Percentiles rank a stretch among this genome's conserved stretches.
Evolutionary conservation across 2,113 vertebrate genomes (phyloP).

Genomic region (Ovis aries): DNA sequence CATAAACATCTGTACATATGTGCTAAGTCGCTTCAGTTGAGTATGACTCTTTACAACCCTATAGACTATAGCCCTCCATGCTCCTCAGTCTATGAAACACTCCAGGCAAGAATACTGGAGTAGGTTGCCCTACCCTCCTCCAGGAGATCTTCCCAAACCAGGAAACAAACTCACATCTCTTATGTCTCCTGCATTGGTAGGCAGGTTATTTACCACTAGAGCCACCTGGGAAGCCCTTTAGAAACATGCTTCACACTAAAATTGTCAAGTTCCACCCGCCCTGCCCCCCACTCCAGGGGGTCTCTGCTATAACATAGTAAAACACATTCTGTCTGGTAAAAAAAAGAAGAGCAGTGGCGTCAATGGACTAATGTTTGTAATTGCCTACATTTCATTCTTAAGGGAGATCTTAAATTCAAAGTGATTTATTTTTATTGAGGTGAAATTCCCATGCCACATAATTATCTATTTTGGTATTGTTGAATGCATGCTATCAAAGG

Average conservation of each 20-base stretch:
- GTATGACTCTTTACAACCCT: neutral
- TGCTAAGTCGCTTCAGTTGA: neutral
- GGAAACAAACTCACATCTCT: neutral
- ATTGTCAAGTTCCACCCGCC: neutral
- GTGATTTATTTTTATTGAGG: neutral
- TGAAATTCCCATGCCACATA: neutral
- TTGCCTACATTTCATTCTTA: neutral
- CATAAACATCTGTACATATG: neutral
- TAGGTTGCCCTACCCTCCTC: neutral
- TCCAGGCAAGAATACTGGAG: neutral
- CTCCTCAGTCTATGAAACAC: neutral
- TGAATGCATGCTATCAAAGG: neutral
- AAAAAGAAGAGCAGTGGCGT: neutral
- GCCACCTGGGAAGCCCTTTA: neutral
- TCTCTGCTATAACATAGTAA: neutral
- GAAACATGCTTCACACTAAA: neutral
- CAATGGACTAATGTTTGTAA: neutral
- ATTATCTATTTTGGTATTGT: neutral
- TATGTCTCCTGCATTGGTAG: neutral
- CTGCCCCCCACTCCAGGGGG: fast-evolving
- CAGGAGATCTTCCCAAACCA: neutral
- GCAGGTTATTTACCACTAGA: neutral
- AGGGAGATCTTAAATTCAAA: neutral
- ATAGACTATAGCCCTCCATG: neutral
- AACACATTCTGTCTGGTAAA: neutral